Percentiles rank a stretch among this genome's conserved stretches.
Evolutionary conservation across 92 coral and sea anemone species (phyloP).

Genomic region (Anthopleura xanthogrammica): DNA sequence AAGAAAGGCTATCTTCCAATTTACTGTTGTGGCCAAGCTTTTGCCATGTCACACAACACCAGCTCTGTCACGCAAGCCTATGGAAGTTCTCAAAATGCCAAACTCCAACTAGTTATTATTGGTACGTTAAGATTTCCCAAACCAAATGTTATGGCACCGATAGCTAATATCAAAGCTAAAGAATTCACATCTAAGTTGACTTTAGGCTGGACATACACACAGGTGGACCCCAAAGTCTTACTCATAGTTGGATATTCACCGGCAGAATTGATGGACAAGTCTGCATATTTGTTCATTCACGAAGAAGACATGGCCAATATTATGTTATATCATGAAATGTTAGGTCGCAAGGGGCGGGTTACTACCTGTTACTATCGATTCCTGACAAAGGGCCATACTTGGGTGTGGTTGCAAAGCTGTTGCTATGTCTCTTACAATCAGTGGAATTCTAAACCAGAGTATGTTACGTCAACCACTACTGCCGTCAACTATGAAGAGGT

Average conservation of each 20-base stretch:
- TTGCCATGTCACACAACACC: neutral
- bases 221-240: constrained; percentile 36
- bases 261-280: constrained; percentile 40
- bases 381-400: constrained; percentile 57
- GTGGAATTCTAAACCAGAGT: constrained; percentile 64
- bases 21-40: constrained; percentile 12
- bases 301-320: constrained; percentile 50
- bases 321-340: constrained; percentile 41
- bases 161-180: constrained; percentile 27
- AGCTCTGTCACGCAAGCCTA: neutral
- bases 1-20: neutral
- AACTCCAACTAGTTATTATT: constrained; percentile 12
- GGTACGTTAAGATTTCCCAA: neutral
- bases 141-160: constrained; percentile 20
- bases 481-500: constrained; percentile 46
- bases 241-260: constrained; percentile 49
- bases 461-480: constrained; percentile 39
- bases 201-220: constrained; percentile 47
- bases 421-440: constrained; percentile 59
- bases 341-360: constrained; percentile 49
- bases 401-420: constrained; percentile 61
- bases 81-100: neutral
- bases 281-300: constrained; percentile 41
- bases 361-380: constrained; percentile 64
- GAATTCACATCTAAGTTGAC: constrained; percentile 53